Percentiles rank a stretch among this genome's conserved stretches.
phyloP scores from a whole-genome alignment of 2,113 vertebrate genomes.

The Leptodactylus fuscus region DNA sequence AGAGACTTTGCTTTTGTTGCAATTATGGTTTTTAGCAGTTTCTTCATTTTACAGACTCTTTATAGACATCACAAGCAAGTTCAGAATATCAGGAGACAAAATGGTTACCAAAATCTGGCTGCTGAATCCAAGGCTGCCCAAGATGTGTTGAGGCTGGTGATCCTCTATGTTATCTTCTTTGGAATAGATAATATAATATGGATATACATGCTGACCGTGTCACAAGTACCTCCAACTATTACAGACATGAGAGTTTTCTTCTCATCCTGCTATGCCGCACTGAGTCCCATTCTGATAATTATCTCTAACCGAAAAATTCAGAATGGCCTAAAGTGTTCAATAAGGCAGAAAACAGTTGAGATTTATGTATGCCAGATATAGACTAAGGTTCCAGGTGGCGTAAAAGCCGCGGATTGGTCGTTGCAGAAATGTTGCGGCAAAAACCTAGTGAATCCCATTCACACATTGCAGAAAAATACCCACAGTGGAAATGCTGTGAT shows the following conservation, averaged over 20 bases:
- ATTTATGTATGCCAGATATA: constrained; percentile 37
- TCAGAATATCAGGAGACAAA: constrained; percentile 66
- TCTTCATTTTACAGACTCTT: constrained; percentile 74
- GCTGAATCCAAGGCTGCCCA: constrained; percentile 76
- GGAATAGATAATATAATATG: constrained; percentile 80
- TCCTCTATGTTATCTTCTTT: constrained; percentile 77
- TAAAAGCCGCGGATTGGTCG: too few species aligned
- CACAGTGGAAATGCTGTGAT: too few species aligned
- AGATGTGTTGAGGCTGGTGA: constrained; percentile 75
- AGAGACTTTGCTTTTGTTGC: constrained; percentile 77
- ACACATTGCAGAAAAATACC: too few species aligned
- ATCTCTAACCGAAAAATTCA: constrained; percentile 79
- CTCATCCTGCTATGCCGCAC: constrained; percentile 77
- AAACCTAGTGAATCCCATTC: too few species aligned
- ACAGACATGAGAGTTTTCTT: constrained; percentile 80
- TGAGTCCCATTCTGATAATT: constrained; percentile 79
- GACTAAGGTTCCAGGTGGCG: too few species aligned
- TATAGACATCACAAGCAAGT: constrained; percentile 72
- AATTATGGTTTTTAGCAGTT: constrained; percentile 75
- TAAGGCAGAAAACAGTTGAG: constrained; percentile 60
- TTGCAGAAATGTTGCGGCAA: too few species aligned
- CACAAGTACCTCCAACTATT: constrained; percentile 74
- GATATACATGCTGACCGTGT: constrained; percentile 80
- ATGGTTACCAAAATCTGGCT: constrained; percentile 55
- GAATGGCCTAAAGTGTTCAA: constrained; percentile 70